Percentiles rank a stretch among this genome's conserved stretches.
phyloP scores from a whole-genome alignment of 2,888 invertebrate species.

The Apotomis turbidana region DNA sequence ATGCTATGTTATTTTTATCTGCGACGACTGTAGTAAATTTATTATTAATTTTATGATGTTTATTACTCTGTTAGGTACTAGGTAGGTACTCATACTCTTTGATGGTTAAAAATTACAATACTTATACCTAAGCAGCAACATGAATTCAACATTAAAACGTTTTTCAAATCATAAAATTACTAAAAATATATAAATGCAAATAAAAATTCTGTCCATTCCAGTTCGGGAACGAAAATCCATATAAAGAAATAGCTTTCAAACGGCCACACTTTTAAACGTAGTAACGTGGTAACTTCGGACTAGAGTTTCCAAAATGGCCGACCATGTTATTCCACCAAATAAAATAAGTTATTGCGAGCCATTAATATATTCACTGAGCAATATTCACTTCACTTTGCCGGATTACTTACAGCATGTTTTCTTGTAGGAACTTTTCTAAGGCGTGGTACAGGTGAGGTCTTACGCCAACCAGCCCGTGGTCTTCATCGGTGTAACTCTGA shows the following conservation, averaged over 20 bases:
- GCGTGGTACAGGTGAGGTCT: conserved; percentile 95
- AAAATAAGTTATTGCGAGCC: conserved; percentile 24
- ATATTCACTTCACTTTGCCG: neutral
- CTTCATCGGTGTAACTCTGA: conserved; percentile 97
- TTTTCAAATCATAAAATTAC: neutral
- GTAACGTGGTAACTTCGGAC: conserved; percentile 4
- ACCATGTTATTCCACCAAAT: conserved; percentile 21
- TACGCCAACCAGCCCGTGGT: conserved; percentile 92
- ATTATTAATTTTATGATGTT: too few relatives aligned
- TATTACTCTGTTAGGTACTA: too few relatives aligned
- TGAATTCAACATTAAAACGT: too few relatives aligned
- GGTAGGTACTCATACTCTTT: too few relatives aligned
- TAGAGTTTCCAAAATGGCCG: conserved; percentile 23
- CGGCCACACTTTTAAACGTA: neutral
- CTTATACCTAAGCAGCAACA: too few relatives aligned
- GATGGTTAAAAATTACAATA: too few relatives aligned
- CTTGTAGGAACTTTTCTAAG: conserved; percentile 90
- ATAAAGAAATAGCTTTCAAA: too few relatives aligned
- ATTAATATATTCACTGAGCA: conserved; percentile 12
- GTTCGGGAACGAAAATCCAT: too few relatives aligned
- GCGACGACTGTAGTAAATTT: neutral
- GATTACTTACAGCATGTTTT: conserved; percentile 67
- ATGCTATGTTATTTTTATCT: neutral
- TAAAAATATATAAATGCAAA: neutral
- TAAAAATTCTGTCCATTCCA: neutral